Conservation (phyloP, 2,888 invertebrate species). For the Eilema depressum region DNA sequence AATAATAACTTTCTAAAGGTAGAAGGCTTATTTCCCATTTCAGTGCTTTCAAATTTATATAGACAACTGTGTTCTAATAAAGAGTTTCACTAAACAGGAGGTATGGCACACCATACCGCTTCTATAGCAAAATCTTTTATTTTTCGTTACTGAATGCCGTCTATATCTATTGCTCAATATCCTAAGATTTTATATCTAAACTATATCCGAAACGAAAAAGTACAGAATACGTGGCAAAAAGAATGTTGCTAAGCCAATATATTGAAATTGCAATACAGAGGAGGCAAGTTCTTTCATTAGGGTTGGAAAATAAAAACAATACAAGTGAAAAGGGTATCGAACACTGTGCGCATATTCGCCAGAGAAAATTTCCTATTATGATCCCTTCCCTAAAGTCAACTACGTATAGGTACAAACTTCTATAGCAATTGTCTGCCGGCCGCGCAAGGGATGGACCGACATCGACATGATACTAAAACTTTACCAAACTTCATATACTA, state of each 20-base stretch:
- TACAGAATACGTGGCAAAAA: conserved; percentile 56
- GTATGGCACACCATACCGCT: too few relatives aligned
- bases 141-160: conserved; percentile 16
- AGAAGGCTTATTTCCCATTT: too few relatives aligned
- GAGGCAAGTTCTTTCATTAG: conserved; percentile 85
- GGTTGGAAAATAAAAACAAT: conserved; percentile 85
- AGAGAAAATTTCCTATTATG: conserved; percentile 84
- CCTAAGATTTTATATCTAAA: conserved; percentile 47
- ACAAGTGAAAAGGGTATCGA: conserved; percentile 85
- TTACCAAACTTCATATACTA: conserved; percentile 33
- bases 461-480: conserved; percentile 50
- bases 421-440: conserved; percentile 79
- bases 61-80: background rate
- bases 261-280: conserved; percentile 80
- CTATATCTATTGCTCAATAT: conserved; percentile 45
- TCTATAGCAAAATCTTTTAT: conserved; percentile 5
- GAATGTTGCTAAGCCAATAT: conserved; percentile 69
- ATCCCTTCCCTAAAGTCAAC: conserved; percentile 83
- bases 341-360: conserved; percentile 80
- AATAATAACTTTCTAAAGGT: too few relatives aligned
- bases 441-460: conserved; percentile 53
- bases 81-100: too few relatives aligned
- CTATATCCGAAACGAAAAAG: conserved; percentile 55
- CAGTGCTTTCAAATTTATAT: background rate
- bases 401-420: conserved; percentile 73